Evolutionary conservation across 1,140 invertebrate species (phyloP), one percentile per base, ranked within the genome.

Genomic region (Diploscapter pachys): DNA sequence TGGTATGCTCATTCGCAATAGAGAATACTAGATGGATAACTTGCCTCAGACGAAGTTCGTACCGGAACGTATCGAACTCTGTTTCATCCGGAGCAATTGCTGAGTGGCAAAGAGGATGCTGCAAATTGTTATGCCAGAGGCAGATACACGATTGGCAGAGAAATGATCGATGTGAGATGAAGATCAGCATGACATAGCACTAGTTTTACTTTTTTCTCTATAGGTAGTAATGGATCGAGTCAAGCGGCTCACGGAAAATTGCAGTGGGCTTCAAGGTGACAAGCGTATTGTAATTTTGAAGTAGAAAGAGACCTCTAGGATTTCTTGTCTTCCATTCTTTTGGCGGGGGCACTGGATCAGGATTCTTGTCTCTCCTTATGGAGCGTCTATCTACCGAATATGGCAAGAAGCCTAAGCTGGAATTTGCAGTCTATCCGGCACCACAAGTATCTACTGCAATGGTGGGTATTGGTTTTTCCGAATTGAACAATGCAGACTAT

Each of bases 271-370:
- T 4, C 92, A 94, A 55, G 31, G 31, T 31, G 31, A 31, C 31
- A 31, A 31, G 31, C 31, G 1, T 31, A 78, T 79, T n/a, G 6
- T 66, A 64, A 2, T 59, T 59, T 59, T 51, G 85, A 90, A 0
- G 92, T 93, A 86, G 31, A 31, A 31, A 31, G 31, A 31, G 31
- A 31, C 31, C 31, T 31, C 31, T 31, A 31, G 93, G 93, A 49
- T 94, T 94, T 86, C 88, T 94, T 11, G 91, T 94, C 79, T 94
- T 94, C 87, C 92, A 93, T 86, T 92, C 92, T 0, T 94, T 95
- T 85, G 93, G 93, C 62, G 93, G 93, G 53, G 93, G 93, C 56
- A 90, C 90, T 31, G 90, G 90, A n/a, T 88, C 88, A 52, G 81
- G 92, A 3, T 92, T 93, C 78, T 91, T 90, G 0, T 89, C 91